phyloP scores from a whole-genome alignment of 2,113 vertebrate species.

The Brachyistius frenatus region DNA sequence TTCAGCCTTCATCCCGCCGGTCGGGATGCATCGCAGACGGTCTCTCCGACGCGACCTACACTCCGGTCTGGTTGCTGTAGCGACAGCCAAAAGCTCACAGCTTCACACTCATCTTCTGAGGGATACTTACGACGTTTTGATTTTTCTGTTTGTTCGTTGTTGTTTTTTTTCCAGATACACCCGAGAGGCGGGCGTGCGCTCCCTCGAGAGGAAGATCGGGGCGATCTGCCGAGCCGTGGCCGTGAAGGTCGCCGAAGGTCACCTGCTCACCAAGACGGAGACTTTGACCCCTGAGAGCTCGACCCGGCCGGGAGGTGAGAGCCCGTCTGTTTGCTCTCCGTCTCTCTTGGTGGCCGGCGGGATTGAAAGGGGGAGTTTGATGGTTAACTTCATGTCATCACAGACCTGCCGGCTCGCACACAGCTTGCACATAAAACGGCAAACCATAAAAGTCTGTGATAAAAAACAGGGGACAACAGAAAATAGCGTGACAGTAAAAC shows the following conservation, averaged over 20 bases:
- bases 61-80: too few species aligned
- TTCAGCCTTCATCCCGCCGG: too few species aligned
- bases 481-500: too few species aligned
- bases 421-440: not conserved
- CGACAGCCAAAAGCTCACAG: too few species aligned
- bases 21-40: too few species aligned
- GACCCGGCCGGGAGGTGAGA: constrained; percentile 63
- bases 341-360: not conserved
- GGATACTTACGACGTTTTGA: too few species aligned
- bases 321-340: not conserved
- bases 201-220: constrained; percentile 93
- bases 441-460: not conserved
- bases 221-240: constrained; percentile 96
- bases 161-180: constrained; percentile 87
- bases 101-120: too few species aligned
- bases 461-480: not conserved
- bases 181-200: constrained; percentile 95
- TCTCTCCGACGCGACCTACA: too few species aligned
- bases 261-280: constrained; percentile 80
- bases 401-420: not conserved
- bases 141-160: not conserved
- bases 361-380: not conserved
- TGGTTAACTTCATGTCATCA: not conserved
- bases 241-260: constrained; percentile 95
- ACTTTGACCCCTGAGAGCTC: not conserved